These are phyloP conservation scores for Columbina picui DNA, from an alignment of 2,113 vertebrate species.

Conservation along the genomic window DNA sequence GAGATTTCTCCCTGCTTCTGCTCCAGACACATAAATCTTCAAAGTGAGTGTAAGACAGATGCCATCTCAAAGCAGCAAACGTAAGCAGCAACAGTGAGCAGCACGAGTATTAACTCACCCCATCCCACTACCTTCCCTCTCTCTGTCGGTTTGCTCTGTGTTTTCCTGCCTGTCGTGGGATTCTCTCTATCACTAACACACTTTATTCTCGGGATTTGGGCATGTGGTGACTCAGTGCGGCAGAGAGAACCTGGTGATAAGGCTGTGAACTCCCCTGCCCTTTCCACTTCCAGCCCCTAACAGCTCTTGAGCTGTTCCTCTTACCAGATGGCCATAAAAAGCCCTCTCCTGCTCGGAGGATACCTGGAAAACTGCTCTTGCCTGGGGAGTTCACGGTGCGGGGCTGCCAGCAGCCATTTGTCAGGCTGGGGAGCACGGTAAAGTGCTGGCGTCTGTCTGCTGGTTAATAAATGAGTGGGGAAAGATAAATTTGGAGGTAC, in stretches of 20 bases:
- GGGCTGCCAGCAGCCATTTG: conserved; percentile 42
- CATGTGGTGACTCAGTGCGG: conserved; percentile 25
- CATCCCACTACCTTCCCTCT: background rate
- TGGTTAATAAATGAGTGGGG: conserved; percentile 28
- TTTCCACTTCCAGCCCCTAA: conserved; percentile 52
- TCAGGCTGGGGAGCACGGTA: background rate
- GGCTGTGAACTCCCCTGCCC: conserved; percentile 36
- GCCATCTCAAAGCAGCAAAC: background rate
- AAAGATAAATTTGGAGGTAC: conserved; percentile 39
- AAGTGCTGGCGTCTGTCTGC: conserved; percentile 44
- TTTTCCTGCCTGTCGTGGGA: conserved; percentile 6
- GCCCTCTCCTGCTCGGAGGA: background rate
- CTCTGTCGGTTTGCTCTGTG: background rate
- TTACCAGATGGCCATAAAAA: conserved; percentile 20
- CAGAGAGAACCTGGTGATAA: conserved; percentile 37
- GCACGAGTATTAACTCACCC: background rate
- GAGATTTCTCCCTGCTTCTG: background rate
- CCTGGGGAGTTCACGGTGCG: background rate
- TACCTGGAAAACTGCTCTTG: conserved; percentile 23
- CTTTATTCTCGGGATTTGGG: conserved; percentile 35
- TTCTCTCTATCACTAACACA: conserved; percentile 12
- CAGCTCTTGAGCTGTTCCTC: conserved; percentile 37
- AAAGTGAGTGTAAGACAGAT: background rate
- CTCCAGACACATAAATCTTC: conserved; percentile 16
- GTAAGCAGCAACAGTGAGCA: background rate